Conservation (phyloP, 1,140 invertebrate species). For the Melitaea cinxia region DNA sequence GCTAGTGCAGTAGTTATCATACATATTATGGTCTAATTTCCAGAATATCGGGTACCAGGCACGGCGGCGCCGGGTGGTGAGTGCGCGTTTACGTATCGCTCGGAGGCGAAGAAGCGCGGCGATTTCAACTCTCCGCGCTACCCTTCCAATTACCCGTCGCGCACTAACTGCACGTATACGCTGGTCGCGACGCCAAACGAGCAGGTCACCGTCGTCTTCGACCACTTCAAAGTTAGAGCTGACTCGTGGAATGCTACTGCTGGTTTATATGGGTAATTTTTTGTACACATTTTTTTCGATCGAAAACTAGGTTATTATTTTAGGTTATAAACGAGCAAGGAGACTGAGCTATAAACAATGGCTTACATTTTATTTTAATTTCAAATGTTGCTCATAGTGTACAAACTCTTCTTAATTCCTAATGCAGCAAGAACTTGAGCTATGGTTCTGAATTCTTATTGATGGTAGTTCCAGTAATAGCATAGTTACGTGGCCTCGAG, state of each 20-base stretch:
- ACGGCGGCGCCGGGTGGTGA: constrained; percentile 94
- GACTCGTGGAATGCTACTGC: constrained; percentile 82
- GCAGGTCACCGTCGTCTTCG: constrained; percentile 95
- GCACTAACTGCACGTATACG: constrained; percentile 95
- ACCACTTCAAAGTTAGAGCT: constrained; percentile 92
- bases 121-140: constrained; percentile 97
- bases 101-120: constrained; percentile 91
- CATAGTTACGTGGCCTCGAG: too few relatives aligned
- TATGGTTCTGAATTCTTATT: too few relatives aligned
- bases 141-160: constrained; percentile 96
- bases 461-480: too few relatives aligned
- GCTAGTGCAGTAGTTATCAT: too few relatives aligned
- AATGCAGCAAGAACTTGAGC: too few relatives aligned
- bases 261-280: constrained; percentile 83
- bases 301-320: too few relatives aligned
- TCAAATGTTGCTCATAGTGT: too few relatives aligned
- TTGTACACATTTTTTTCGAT: neutral
- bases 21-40: neutral
- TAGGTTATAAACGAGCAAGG: too few relatives aligned
- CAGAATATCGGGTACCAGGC: constrained; percentile 96
- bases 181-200: constrained; percentile 93
- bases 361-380: too few relatives aligned
- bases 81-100: constrained; percentile 95
- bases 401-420: too few relatives aligned
- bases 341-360: too few relatives aligned